Base-by-base conservation (phyloP, 1,140 invertebrate genomes). In the Drosophila tsacasi region DNA sequence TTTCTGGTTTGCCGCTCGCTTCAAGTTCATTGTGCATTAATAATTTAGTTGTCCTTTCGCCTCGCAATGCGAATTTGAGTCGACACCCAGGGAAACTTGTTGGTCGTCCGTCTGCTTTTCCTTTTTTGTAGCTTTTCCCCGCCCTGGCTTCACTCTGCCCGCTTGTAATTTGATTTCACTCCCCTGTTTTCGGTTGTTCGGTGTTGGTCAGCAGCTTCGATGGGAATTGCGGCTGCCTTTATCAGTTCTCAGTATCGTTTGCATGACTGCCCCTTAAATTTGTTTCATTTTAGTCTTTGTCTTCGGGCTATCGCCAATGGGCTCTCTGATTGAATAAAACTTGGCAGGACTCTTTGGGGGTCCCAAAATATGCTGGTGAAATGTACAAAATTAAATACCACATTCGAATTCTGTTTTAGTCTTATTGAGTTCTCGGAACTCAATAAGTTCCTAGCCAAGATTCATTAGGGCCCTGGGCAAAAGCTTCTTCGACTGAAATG, bases 21-120 rank as follows among this genome's bases (percentile, higher is more conserved):
- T 85, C 85, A 89, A 89, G 81, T 90, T 89, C 85, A 81, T 79
- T 90, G 66, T 85, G 85, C 84, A 89, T 89, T 81, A 89, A 89
- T 89, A 89, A 89, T 89, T 80, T 81, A 90, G 85, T 90, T 89
- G 81, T 90, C 77, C 59, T 75, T 83, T 76, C 72, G 74, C 44
- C 52, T 57, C 57, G 57, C 52, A 62, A 62, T 71, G 59, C 76
- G 61, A 72, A 71, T 59, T 58, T 55, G 67, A 79, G 55, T 52
- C 67, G 76, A 79, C 76, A 79, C 76, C 68, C 54, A 52, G 76
- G 50, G 60, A 79, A 79, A 64, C 76, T 68, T 69, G 75, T 77
- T 79, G 68, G 64, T 49, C 19, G 61, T 17, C 40, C 42, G 66
- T 32, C 42, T 12, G 25, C 40, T 32, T 49, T 64, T 37, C 17